phyloP scores from a whole-genome alignment of 2,113 vertebrate genomes.

The Ctenodactylus gundi region DNA sequence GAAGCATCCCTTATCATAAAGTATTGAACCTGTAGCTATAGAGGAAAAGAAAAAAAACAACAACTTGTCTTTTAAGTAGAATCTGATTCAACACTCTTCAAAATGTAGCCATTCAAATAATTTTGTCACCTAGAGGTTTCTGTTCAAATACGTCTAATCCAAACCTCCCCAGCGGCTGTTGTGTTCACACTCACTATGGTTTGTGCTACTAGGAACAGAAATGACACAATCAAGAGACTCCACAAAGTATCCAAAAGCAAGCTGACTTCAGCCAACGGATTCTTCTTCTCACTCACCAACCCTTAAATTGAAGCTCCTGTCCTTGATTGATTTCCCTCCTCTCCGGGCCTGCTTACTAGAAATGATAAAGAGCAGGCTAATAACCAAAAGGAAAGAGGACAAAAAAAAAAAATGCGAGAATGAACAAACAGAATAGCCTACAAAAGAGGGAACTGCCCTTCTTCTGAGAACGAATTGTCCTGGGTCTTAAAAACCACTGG shows the following conservation, averaged over 20 bases:
- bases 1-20: background rate
- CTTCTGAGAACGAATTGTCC: background rate
- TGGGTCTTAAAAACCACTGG: background rate
- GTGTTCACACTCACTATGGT: background rate
- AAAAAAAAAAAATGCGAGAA: constrained; percentile 3
- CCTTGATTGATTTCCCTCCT: constrained; percentile 60
- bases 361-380: constrained; percentile 64
- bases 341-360: constrained; percentile 58
- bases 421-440: background rate
- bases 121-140: background rate
- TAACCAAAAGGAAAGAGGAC: constrained; percentile 7
- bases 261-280: constrained; percentile 58
- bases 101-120: constrained; percentile 2
- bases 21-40: background rate
- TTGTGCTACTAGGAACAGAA: background rate
- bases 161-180: constrained; percentile 30
- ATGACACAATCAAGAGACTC: constrained; percentile 57
- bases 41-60: no score
- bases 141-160: background rate
- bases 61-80: background rate
- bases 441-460: background rate
- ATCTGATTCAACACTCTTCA: background rate
- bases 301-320: constrained; percentile 57
- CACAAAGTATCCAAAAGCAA: constrained; percentile 61
- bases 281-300: constrained; percentile 22